Evolutionary conservation across 2,888 invertebrate genomes (phyloP).

Genomic region (Melieria crassipennis): DNA sequence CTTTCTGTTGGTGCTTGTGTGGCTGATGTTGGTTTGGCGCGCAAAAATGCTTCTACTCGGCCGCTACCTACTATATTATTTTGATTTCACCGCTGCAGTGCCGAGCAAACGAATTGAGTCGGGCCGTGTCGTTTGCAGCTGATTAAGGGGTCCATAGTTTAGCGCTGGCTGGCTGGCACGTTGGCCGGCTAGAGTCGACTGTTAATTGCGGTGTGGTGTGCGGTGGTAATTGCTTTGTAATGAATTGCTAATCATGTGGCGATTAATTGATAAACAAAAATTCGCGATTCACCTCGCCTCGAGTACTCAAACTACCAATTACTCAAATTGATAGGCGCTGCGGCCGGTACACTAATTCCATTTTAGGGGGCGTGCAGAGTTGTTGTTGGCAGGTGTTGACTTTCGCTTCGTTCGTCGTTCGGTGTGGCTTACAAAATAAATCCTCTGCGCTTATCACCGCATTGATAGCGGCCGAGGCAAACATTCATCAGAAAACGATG

Average conservation of each 20-base stretch:
- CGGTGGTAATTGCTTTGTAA: not conserved
- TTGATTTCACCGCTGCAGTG: not conserved
- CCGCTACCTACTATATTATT: not conserved
- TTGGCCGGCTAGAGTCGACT: not conserved
- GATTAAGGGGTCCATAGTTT: conserved; percentile 1
- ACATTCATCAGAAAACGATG: too few relatives aligned
- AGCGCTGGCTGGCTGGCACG: conserved; percentile 1
- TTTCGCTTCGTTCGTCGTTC: too few relatives aligned
- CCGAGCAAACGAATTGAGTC: not conserved
- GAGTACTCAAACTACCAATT: too few relatives aligned
- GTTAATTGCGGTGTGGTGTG: not conserved
- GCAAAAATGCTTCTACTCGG: conserved; percentile 2
- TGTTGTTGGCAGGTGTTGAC: too few relatives aligned
- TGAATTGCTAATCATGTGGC: not conserved
- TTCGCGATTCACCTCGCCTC: too few relatives aligned
- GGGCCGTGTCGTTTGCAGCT: not conserved
- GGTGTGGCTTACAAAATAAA: too few relatives aligned
- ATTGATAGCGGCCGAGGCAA: too few relatives aligned
- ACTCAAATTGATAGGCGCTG: too few relatives aligned
- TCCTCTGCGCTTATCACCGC: too few relatives aligned
- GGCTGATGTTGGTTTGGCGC: conserved; percentile 19
- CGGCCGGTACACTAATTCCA: too few relatives aligned
- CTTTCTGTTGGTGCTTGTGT: not conserved
- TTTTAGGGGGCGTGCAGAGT: too few relatives aligned
- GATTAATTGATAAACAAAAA: too few relatives aligned